Conservation (phyloP, 92 coral and sea anemone genomes). For the Heliopora coerulea region DNA sequence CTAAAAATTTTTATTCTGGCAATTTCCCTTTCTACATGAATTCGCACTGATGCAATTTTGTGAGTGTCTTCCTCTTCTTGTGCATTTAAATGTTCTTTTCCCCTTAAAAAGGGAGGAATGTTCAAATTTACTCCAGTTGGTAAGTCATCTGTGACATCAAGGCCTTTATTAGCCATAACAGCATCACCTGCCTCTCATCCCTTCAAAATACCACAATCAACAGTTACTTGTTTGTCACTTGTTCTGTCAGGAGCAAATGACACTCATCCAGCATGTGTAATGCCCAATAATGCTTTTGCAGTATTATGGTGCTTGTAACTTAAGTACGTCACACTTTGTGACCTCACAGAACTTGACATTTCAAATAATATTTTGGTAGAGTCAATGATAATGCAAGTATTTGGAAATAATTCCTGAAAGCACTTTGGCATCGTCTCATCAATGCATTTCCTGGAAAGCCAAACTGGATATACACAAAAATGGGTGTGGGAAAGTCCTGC, state of each 20-base stretch:
- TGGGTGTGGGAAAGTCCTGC: constrained; percentile 59
- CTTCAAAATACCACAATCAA: constrained; percentile 54
- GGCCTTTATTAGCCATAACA: constrained; percentile 56
- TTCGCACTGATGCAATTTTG: constrained; percentile 55
- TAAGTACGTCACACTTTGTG: constrained; percentile 59
- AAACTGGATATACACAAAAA: constrained; percentile 45
- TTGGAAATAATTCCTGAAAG: constrained; percentile 52
- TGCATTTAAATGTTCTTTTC: constrained; percentile 50
- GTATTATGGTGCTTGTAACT: constrained; percentile 57
- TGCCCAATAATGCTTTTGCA: constrained; percentile 61
- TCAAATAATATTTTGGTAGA: constrained; percentile 61
- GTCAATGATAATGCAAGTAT: constrained; percentile 51
- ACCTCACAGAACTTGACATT: constrained; percentile 57
- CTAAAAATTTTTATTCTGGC: constrained; percentile 54
- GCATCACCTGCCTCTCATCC: constrained; percentile 58
- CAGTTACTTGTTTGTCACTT: constrained; percentile 64
- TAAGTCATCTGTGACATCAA: constrained; percentile 19
- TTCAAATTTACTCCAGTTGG: constrained; percentile 48
- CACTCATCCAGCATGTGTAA: constrained; percentile 56
- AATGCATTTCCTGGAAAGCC: constrained; percentile 52
- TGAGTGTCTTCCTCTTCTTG: constrained; percentile 56
- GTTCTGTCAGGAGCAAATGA: constrained; percentile 65
- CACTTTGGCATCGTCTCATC: constrained; percentile 55
- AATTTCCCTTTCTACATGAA: constrained; percentile 63
- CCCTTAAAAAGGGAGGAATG: constrained; percentile 58